Evolutionary conservation across 2,888 invertebrate species (phyloP), one percentile per base, ranked within the genome.

Genomic region (Drosophila merina): DNA sequence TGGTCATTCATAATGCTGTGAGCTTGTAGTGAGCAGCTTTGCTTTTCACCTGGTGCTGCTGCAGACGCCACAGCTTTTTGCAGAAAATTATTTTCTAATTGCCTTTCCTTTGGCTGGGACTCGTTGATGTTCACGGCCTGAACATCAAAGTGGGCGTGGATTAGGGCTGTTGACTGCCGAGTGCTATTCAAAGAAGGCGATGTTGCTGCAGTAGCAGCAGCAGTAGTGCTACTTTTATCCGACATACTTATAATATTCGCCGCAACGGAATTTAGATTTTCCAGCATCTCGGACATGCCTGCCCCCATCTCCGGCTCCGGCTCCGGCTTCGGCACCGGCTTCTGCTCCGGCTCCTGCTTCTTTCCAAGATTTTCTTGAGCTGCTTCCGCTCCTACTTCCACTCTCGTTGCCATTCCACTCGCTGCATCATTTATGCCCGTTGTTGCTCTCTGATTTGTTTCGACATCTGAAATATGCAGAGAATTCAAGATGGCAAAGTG

Each of bases 381-480:
- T 50, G 31, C 40, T 38, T 28, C 57, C 20, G 12, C 60, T 42
- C 49, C 63, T 64, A 28, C 30, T 45, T 20, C 33, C 4, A 8
- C 59, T 59, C 38, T 45, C 12, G 28, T 40, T 9, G 14, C 48
- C 30, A 12, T 52, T 9, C 38, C 59, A 14, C 42, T 51, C 57
- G 36, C 74, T 56, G 69, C 70, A 75, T 75, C 76, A 77, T 72
- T 79, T 72, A 76, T 75, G 75, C 67, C 71, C 20, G 70, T 25
- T 58, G 71, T 25, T 64, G 74, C 72, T 76, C 49, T 81, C 70
- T 82, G 88, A 88, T 88, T 89, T 86, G 88, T 77, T 77, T 77
- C 89, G 88, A 85, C 86, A 86, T 88, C 89, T 89, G 77, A 85
- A 83, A 88, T 66, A 85, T 77, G 74, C 76, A 82, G 80, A 71